Percentiles rank a stretch among this genome's conserved stretches.
Conservation (phyloP, 2,113 vertebrate species). For the Lophura nycthemera region DNA sequence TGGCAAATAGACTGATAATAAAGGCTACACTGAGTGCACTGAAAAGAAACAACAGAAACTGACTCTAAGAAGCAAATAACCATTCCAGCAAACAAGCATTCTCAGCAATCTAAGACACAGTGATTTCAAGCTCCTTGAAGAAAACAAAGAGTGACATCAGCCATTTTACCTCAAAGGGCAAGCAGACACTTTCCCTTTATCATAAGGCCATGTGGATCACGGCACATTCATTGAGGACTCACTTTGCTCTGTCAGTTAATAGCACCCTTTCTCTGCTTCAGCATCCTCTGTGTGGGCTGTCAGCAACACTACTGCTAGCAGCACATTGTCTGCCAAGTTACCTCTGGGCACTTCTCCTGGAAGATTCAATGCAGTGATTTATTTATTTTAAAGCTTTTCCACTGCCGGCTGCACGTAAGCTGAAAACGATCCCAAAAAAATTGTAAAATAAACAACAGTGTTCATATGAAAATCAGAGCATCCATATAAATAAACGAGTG, state of each 20-base stretch:
- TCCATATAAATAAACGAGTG: not conserved
- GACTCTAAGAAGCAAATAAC: not conserved
- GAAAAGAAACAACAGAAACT: not conserved
- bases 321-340: not conserved
- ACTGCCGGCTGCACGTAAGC: not conserved
- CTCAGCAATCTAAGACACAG: not conserved
- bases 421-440: not conserved
- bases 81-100: not conserved
- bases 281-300: not conserved
- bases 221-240: not conserved
- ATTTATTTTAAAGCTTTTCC: conserved; percentile 18
- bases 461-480: not conserved
- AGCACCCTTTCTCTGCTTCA: not conserved
- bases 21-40: fast-evolving
- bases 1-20: not conserved
- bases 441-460: not conserved
- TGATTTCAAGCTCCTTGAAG: not conserved
- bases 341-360: not conserved
- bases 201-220: fast-evolving
- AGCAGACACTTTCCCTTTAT: not conserved
- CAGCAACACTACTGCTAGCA: not conserved
- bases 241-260: not conserved
- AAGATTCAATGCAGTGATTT: not conserved
- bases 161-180: not conserved
- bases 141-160: not conserved